Conservation (phyloP, 2,888 invertebrate genomes). For the Drosophila birchii region DNA sequence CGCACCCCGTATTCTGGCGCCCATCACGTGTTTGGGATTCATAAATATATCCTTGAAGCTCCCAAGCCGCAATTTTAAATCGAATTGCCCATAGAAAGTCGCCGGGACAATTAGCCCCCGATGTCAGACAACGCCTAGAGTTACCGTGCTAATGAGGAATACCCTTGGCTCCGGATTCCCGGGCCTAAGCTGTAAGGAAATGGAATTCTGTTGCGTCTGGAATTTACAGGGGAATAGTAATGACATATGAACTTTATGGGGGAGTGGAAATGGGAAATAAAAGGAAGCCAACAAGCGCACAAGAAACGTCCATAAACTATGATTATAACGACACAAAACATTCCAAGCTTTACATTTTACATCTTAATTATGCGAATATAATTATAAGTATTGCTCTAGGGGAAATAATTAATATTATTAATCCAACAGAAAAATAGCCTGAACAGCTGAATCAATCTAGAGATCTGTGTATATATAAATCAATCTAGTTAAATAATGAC, state of each 20-base stretch:
- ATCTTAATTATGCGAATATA: slow-evolving; percentile 18
- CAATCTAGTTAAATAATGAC: no score
- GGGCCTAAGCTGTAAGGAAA: slow-evolving; percentile 16
- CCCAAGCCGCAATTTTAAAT: slow-evolving; percentile 70
- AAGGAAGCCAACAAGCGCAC: not conserved
- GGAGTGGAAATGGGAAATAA: not conserved
- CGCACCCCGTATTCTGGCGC: not conserved
- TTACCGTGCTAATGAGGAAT: slow-evolving; percentile 67
- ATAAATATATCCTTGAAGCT: slow-evolving; percentile 65
- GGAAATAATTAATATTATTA: not conserved
- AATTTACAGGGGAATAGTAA: slow-evolving; percentile 30
- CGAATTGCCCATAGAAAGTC: slow-evolving; percentile 63
- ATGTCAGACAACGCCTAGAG: slow-evolving; percentile 72
- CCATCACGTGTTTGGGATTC: slow-evolving; percentile 71
- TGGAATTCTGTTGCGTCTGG: slow-evolving; percentile 29
- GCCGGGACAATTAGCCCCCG: slow-evolving; percentile 64
- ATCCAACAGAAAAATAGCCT: no score
- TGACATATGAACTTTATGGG: slow-evolving; percentile 27
- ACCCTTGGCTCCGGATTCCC: slow-evolving; percentile 19
- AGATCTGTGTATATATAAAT: not conserved
- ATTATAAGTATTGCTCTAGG: not conserved
- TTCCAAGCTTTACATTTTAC: slow-evolving; percentile 13
- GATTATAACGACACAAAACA: slow-evolving; percentile 11
- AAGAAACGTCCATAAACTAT: slow-evolving; percentile 24
- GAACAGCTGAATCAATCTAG: not conserved